phyloP scores from a whole-genome alignment of 2,797 vertebrate species.

The Ctenopoma kingsleyae region DNA sequence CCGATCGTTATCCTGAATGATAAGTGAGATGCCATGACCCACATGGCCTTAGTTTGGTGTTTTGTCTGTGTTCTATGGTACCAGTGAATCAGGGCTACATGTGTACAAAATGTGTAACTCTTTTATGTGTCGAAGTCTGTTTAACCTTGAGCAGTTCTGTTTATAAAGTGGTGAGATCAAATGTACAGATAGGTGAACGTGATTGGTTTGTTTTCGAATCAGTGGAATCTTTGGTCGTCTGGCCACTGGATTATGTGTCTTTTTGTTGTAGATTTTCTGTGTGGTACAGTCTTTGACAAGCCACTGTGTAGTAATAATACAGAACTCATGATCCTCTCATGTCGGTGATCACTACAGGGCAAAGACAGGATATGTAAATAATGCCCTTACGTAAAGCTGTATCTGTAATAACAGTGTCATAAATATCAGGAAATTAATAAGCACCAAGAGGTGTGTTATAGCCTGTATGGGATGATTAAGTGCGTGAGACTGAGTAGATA shows the following conservation, averaged over 20 bases:
- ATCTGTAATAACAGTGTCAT: slow-evolving; percentile 32
- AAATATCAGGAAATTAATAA: slow-evolving; percentile 42
- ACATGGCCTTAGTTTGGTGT: slow-evolving; percentile 27
- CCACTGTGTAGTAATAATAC: slow-evolving; percentile 6
- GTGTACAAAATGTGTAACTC: not conserved
- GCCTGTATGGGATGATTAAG: slow-evolving; percentile 24
- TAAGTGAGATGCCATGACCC: slow-evolving; percentile 35
- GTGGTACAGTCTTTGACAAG: not conserved
- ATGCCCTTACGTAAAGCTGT: slow-evolving; percentile 21
- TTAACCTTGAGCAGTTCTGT: not conserved
- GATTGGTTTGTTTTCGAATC: not conserved
- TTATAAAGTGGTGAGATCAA: not conserved
- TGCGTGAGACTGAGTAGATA: slow-evolving; percentile 20
- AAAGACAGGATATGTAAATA: slow-evolving; percentile 44
- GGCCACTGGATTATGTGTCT: not conserved
- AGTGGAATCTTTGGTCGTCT: not conserved
- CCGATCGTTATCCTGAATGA: slow-evolving; percentile 54
- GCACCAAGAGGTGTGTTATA: slow-evolving; percentile 10
- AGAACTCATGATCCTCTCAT: slow-evolving; percentile 3
- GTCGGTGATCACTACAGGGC: slow-evolving; percentile 9
- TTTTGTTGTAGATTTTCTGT: slow-evolving; percentile 7
- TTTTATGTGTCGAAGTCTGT: not conserved
- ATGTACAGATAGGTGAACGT: not conserved
- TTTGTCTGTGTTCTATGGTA: not conserved
- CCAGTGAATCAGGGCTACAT: slow-evolving; percentile 5